A percentile compares a stretch with the other conserved stretches of the same genome.
phyloP scores from a whole-genome alignment of 2,888 invertebrate species.

The Nezara viridula region DNA sequence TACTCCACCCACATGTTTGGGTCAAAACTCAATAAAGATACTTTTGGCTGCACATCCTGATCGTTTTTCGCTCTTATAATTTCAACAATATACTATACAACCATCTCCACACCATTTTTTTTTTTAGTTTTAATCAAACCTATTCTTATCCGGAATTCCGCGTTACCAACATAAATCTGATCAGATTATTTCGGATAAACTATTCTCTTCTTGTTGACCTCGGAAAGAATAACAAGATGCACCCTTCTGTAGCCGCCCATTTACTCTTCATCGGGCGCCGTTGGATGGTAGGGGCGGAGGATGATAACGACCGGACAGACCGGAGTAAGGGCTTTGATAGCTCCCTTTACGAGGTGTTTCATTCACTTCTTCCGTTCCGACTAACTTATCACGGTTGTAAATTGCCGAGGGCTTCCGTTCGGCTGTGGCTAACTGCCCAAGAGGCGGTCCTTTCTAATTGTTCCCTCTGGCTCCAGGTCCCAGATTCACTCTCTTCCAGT shows the following conservation, averaged over 20 bases:
- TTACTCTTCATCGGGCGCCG: not conserved
- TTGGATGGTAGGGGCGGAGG: not conserved
- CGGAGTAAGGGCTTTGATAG: not conserved
- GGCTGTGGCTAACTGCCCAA: not conserved
- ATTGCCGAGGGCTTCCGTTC: not conserved
- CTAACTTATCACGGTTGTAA: constrained; percentile 10
- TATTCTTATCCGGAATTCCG: too few species aligned
- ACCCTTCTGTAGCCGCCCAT: not conserved
- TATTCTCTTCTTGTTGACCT: too few species aligned
- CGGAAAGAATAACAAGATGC: not conserved
- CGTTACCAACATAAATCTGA: too few species aligned
- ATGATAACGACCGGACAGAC: constrained; percentile 6
- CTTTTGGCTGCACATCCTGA: too few species aligned
- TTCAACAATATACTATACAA: too few species aligned
- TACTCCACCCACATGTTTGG: too few species aligned
- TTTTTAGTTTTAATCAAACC: too few species aligned
- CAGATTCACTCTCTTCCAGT: not conserved
- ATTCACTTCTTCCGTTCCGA: constrained; percentile 18
- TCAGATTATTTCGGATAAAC: too few species aligned
- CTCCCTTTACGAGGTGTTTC: constrained; percentile 7
- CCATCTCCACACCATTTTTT: too few species aligned
- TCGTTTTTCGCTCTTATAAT: too few species aligned
- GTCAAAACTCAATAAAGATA: too few species aligned
- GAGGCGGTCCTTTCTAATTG: not conserved
- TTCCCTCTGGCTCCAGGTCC: not conserved